Percentiles rank a stretch among this genome's conserved stretches.
Evolutionary conservation across 2,888 invertebrate genomes (phyloP).

Genomic region (Nemotelus nigrinus): DNA sequence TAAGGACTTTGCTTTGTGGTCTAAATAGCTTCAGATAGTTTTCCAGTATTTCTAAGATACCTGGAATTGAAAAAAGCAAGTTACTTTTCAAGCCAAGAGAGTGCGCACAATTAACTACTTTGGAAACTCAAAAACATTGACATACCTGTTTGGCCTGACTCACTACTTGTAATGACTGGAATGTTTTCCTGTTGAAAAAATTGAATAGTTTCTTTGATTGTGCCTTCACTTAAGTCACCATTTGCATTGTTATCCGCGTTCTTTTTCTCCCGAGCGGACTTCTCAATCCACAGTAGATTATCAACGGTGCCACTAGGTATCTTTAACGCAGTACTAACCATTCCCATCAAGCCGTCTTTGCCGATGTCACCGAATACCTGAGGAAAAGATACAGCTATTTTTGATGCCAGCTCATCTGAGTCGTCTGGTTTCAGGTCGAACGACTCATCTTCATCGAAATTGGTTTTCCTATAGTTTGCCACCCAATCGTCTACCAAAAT

Average conservation of each 20-base stretch:
- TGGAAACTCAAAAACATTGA: not conserved
- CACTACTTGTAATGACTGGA: not conserved
- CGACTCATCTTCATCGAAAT: too few species aligned
- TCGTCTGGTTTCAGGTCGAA: too few species aligned
- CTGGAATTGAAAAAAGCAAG: not conserved
- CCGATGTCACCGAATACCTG: not conserved
- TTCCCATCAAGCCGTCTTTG: not conserved
- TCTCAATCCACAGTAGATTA: too few species aligned
- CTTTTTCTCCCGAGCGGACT: too few species aligned
- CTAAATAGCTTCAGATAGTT: slow-evolving; percentile 13
- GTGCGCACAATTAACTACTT: not conserved
- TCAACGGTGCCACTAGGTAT: too few species aligned
- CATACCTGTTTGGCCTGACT: not conserved
- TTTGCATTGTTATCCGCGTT: too few species aligned
- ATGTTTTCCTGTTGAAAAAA: not conserved
- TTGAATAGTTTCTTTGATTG: not conserved
- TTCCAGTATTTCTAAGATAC: not conserved
- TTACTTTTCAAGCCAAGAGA: not conserved
- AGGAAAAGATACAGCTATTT: not conserved
- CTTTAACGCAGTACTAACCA: too few species aligned
- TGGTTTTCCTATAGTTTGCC: too few species aligned
- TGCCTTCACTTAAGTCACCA: not conserved
- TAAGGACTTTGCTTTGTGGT: not conserved
- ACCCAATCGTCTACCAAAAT: slow-evolving; percentile 57
- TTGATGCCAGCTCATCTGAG: too few species aligned